These are phyloP conservation scores for Burhinus bistriatus DNA, from an alignment of 2,113 vertebrate species.

Conservation along the genomic window DNA sequence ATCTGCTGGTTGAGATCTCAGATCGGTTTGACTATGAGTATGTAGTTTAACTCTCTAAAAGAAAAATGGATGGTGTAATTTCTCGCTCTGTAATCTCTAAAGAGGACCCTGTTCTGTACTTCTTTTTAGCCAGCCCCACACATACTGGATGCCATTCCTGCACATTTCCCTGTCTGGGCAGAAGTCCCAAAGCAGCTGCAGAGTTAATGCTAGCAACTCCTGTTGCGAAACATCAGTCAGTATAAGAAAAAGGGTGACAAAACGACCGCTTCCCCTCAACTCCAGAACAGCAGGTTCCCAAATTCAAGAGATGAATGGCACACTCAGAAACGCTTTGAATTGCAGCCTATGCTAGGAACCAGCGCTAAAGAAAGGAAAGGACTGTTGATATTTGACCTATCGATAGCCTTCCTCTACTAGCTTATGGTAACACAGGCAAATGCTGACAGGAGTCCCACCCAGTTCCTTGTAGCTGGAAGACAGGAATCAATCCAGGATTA, in stretches of 20 bases:
- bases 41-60: not conserved
- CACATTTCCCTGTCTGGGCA: not conserved
- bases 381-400: not conserved
- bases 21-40: not conserved
- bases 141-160: not conserved
- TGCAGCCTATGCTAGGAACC: not conserved
- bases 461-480: not conserved
- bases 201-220: not conserved
- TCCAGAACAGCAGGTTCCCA: not conserved
- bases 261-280: not conserved
- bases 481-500: not conserved
- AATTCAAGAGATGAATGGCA: not conserved
- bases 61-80: not conserved
- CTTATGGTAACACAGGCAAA: not conserved
- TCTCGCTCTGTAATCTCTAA: not conserved
- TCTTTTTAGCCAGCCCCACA: not conserved
- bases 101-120: not conserved
- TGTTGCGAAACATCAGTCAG: not conserved
- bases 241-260: not conserved
- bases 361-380: not conserved
- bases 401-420: not conserved
- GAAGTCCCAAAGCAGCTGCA: not conserved
- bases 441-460: not conserved
- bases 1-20: not conserved
- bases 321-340: not conserved